These are phyloP conservation scores for Lophius americanus DNA, from an alignment of 2,797 vertebrate species.

Conservation along the genomic window DNA sequence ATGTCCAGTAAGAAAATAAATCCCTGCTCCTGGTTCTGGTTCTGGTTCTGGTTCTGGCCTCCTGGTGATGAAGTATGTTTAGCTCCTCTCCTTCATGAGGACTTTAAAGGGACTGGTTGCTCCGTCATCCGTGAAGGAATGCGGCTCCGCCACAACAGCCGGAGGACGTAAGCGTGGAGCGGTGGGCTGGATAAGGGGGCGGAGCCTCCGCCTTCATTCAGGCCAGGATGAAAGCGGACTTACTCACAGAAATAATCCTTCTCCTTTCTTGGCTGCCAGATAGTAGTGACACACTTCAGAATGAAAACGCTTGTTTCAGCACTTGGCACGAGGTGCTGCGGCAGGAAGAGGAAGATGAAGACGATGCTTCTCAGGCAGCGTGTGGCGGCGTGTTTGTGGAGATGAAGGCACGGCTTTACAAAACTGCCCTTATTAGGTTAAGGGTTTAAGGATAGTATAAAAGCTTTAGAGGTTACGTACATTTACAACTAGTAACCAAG, in stretches of 20 bases:
- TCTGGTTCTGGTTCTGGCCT: too few relatives aligned
- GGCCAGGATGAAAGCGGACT: not conserved
- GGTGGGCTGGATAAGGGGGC: not conserved
- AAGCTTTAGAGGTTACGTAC: too few relatives aligned
- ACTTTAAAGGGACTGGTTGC: constrained; percentile 23
- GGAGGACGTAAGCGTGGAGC: constrained; percentile 32
- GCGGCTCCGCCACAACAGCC: constrained; percentile 33
- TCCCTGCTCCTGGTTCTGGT: too few relatives aligned
- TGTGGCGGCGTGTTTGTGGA: too few relatives aligned
- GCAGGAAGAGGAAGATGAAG: too few relatives aligned
- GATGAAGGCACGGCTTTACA: too few relatives aligned
- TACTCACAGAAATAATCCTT: constrained; percentile 1
- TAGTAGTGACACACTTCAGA: not conserved
- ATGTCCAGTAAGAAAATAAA: too few relatives aligned
- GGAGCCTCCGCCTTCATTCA: not conserved
- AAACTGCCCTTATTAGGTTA: too few relatives aligned
- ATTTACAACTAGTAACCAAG: too few relatives aligned
- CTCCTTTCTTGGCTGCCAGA: not conserved
- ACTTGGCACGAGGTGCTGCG: too few relatives aligned
- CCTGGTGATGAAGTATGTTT: not conserved
- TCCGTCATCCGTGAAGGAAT: constrained; percentile 50
- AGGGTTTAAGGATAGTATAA: too few relatives aligned
- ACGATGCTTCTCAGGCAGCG: too few relatives aligned
- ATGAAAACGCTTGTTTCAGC: not conserved
- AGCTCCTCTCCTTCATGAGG: not conserved